Base-by-base conservation (phyloP, 2,113 vertebrate genomes). In the Ancistrus triradiatus region DNA sequence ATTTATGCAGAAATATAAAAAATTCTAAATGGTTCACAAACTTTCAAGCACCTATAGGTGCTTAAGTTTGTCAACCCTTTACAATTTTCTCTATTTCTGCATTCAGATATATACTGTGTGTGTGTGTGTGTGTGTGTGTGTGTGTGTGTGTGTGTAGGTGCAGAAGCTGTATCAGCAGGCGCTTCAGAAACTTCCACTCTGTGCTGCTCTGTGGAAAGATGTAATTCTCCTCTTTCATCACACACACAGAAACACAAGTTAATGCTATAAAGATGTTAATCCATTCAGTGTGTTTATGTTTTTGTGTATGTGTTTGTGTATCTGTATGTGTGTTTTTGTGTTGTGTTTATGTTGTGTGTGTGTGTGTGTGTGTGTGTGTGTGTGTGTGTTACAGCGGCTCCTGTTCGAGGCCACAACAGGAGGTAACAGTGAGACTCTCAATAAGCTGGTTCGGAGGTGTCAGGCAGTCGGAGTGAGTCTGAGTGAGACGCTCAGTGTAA, bases 181-280 rank as follows among this genome's bases (percentile, higher is more conserved):
- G 68, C 88, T 95, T 72, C 90, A 90, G 76, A 91, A 92, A 85
- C 90, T 98, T 74, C 94, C 93, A 43, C 92, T 98, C 74, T 95
- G 91, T 83, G 94, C 94, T 77, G 85, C 88, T 83, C 91, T 98
- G 70, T 98, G 95, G 95, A 98, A 90, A 94, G 89, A 98, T 96
- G 95, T 98, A 96, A 98, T 75, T 78, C 2, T 14, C 15, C 71
- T 33, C 24, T 37, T 31, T 46, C n/a, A 8, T 42, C 53, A 42
- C 52, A 21, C 59, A 18, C 61, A 63, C 10, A 46, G 48, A 46
- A 66, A 74, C 70, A 80, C 49, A 78, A 8, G 13, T 10, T 40
- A 3, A 14, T 40, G 37, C 9, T 40, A 10, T 40, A 40, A 40
- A 33, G 31, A 33, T 33, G 31, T 10, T 7, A 33, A 33, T 33